Conservation (phyloP, 2,888 invertebrate species). For the Alitta virens region DNA sequence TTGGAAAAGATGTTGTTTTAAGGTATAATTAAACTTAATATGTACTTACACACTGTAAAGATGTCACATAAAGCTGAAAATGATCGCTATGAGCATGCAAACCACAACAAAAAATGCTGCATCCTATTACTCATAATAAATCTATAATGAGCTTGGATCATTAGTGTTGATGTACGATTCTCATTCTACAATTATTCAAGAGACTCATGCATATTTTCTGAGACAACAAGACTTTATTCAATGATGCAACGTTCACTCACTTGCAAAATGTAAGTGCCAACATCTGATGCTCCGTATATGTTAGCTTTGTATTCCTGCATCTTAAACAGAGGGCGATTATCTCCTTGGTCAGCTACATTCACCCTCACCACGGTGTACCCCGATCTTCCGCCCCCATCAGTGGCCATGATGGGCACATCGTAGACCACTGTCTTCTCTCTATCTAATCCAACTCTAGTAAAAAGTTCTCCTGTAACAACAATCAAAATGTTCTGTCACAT, state of each 20-base stretch:
- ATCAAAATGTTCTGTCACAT: slow-evolving; percentile 7
- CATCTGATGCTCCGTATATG: slow-evolving; percentile 41
- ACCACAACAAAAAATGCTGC: no score
- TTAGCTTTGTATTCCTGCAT: slow-evolving; percentile 51
- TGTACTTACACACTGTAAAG: no score
- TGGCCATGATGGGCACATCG: slow-evolving; percentile 50
- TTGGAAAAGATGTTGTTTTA: no score
- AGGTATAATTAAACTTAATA: no score
- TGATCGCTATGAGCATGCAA: no score
- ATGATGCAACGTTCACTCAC: slow-evolving; percentile 35
- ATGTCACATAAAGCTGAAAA: no score
- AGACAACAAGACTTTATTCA: no score
- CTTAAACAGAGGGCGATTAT: slow-evolving; percentile 53
- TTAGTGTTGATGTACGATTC: not conserved
- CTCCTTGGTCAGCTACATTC: slow-evolving; percentile 52
- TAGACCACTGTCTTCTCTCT: slow-evolving; percentile 59
- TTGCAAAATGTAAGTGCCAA: slow-evolving; percentile 43
- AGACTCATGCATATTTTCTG: no score
- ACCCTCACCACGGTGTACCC: slow-evolving; percentile 37
- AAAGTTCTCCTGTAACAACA: slow-evolving; percentile 49
- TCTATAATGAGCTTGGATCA: not conserved
- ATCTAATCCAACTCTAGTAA: slow-evolving; percentile 58
- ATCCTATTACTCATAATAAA: no score
- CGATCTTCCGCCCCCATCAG: slow-evolving; percentile 53
- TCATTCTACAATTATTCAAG: no score